Evolutionary conservation across 2,797 vertebrate species (phyloP), one percentile per base, ranked within the genome.

Genomic region (Anisognathus igniventris): DNA sequence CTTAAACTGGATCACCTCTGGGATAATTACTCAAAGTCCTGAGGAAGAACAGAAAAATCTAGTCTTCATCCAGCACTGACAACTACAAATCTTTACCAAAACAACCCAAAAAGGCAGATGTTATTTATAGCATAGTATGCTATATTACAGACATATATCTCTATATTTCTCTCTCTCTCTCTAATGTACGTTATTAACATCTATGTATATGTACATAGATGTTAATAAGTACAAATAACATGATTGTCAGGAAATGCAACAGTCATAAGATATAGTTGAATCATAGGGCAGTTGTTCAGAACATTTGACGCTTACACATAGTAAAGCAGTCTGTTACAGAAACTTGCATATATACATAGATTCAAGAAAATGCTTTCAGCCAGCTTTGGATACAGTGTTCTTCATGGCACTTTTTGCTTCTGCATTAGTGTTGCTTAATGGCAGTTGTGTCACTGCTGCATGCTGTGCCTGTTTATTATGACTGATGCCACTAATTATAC

Each of bases 401-500:
- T 72, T 93, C 27, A 25, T 5, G 1, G 12, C 7, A 1, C 48
- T 86, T 94, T 60, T 71, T 92, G 24, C 24, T 90, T 61, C 40
- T 70, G 6, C n/a, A 45, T 80, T 89, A 44, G 58, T 84, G 68
- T 57, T 84, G 22, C 25, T 62, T 90, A 88, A 68, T 82, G 66
- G 44, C 40, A 91, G 25, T 71, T 79, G 2, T 79, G 76, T 88
- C 91, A 93, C 37, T 76, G 58, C 22, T 95, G 45, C 45, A 42
- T 87, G 45, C 16, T 65, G 67, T 42, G 44, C 20, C 22, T 87
- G 47, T 66, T 96, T 94, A 88, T 93, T 95, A 92, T 92, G 81
- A 96, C 76, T 88, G 64, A 86, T 82, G 65, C 21, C 68, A 24
- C 67, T 95, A 96, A 96, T 92, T 95, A 94, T 71, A 51, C 30